Evolutionary conservation across 2,888 invertebrate genomes (phyloP), one percentile per base, ranked within the genome.

Genomic region (Dichetophora obliterata): DNA sequence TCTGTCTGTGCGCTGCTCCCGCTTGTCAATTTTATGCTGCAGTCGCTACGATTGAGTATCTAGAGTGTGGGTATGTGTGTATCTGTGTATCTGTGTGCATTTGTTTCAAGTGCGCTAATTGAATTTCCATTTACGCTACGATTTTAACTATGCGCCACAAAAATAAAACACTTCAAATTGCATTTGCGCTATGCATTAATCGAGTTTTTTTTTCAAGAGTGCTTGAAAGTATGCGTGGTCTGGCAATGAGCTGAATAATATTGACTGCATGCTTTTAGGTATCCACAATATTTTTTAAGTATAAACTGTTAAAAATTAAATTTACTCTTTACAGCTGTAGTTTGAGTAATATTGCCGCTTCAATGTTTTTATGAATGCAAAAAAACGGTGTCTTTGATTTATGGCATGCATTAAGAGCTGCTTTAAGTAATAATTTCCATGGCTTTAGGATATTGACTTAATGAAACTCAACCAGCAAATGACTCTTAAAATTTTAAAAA

Each of bases 121-220:
- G 71, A 54, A 37, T 59, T 71, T 57, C 71, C 37, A 71, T 59
- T 71, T 37, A 2, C n/a, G 22, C 52, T 31, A n/a, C n/a, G 9
- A 34, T 3, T 71, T 37, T 57, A 5, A 59, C 37, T 57, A 37
- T 71, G 34, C 37, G 24, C 37, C 59, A 50, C 57, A 57, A 71
- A 71, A 43, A 71, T 52, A 22, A 34, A 57, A 14, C n/a, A n/a
- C 37, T 31, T 34, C 22, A 71, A 71, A 71, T 71, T 59, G 71
- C 71, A 57, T 71, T 71, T 57, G 22, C 16, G 52, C 37, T 3
- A 14, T 11, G 22, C 24, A 22, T 71, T 71, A 31, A 71, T 71
- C 37, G 70, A n/a, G 27, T 68, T 22, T n/a, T 54, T 5, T 16
- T 27, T 24, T 54, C 1, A 27, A 16, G 34, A 9, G 37, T 19